Conservation (phyloP, 2,888 invertebrate genomes). For the Agrypnus murinus region DNA sequence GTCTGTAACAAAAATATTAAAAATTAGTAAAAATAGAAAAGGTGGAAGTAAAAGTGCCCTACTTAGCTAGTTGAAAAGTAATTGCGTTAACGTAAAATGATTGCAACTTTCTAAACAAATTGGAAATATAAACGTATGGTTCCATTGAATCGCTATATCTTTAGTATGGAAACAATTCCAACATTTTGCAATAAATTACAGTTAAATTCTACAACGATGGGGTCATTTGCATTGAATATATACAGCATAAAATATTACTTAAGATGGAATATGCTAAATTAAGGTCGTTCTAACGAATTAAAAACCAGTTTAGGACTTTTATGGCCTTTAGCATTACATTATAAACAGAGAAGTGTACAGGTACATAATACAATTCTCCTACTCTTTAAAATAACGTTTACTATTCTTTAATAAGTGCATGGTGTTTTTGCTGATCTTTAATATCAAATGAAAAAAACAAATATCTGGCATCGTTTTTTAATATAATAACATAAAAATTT, state of each 20-base stretch:
- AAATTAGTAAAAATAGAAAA: slow-evolving; percentile 1
- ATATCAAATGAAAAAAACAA: too few relatives aligned
- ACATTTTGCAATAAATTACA: slow-evolving; percentile 9
- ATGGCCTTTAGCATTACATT: neutral
- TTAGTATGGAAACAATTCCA: too few relatives aligned
- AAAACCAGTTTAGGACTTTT: slow-evolving; percentile 22
- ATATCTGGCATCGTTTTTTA: too few relatives aligned
- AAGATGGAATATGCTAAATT: slow-evolving; percentile 5
- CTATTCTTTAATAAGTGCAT: too few relatives aligned
- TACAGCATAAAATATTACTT: neutral
- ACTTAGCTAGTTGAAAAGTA: too few relatives aligned
- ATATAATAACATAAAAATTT: too few relatives aligned
- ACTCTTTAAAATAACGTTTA: neutral
- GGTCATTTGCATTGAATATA: slow-evolving; percentile 36
- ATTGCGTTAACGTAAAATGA: too few relatives aligned
- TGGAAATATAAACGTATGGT: too few relatives aligned
- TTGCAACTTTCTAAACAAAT: too few relatives aligned
- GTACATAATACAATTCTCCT: neutral
- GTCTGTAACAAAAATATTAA: slow-evolving; percentile 63
- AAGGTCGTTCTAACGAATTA: slow-evolving; percentile 16
- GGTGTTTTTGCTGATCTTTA: too few relatives aligned
- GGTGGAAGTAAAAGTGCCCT: too few relatives aligned
- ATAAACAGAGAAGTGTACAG: neutral
- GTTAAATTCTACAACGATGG: slow-evolving; percentile 15
- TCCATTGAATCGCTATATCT: too few relatives aligned